phyloP scores from a whole-genome alignment of 92 coral and sea anemone species.

The Umimayanthus kanabou region DNA sequence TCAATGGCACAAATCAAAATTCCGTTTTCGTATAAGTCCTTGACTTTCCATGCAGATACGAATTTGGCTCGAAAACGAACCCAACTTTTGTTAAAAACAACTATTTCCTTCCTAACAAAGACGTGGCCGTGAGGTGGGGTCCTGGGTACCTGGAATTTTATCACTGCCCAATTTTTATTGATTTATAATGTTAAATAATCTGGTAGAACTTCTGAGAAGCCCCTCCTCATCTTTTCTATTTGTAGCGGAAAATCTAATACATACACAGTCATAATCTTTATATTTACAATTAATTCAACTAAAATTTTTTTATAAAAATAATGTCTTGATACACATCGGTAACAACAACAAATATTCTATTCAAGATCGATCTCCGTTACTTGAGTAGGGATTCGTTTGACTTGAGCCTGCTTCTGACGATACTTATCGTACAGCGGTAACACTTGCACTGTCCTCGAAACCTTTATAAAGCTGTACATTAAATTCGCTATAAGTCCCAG shows the following conservation, averaged over 20 bases:
- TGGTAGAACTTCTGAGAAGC: no score
- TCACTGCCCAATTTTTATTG: no score
- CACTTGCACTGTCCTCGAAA: conserved; percentile 5
- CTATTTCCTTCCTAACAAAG: no score
- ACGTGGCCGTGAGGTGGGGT: no score
- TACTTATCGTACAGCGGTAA: conserved; percentile 13
- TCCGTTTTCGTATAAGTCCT: no score
- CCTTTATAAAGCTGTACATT: conserved; percentile 1
- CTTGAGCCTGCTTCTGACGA: neutral
- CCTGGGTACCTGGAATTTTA: no score
- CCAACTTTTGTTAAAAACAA: no score
- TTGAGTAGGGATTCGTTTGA: conserved; percentile 2
- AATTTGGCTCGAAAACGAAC: no score
- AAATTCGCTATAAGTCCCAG: conserved; percentile 19
- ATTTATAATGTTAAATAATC: no score
- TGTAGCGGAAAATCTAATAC: neutral
- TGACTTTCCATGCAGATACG: no score
- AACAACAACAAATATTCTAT: neutral
- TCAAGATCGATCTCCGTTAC: conserved; percentile 33
- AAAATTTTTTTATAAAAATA: neutral
- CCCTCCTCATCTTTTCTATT: no score
- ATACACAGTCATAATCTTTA: neutral
- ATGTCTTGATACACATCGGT: neutral
- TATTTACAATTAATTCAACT: neutral
- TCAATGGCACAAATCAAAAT: no score